Evolutionary conservation across 2,113 vertebrate genomes (phyloP).

Genomic region (Clarias magur): DNA sequence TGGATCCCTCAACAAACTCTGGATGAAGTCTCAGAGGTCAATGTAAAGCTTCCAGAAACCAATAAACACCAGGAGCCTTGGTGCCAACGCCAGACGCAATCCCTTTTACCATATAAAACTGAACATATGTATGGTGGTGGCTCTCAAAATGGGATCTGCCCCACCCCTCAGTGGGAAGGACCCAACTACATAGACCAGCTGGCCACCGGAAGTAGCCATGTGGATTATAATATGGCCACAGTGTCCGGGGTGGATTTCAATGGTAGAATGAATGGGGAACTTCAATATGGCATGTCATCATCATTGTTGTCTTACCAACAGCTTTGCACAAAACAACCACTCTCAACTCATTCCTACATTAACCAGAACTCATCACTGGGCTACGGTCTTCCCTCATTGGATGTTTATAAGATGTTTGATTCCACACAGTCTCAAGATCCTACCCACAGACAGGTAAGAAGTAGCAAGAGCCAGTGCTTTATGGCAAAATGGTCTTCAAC

Average conservation of each 20-base stretch:
- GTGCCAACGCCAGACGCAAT: slow-evolving; percentile 36
- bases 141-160: not conserved
- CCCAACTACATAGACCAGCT: slow-evolving; percentile 43
- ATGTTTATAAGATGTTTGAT: slow-evolving; percentile 57
- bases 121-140: not conserved
- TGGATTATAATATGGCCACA: slow-evolving; percentile 41
- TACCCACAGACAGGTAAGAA: slow-evolving; percentile 62
- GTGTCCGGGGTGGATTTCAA: slow-evolving; percentile 27
- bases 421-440: slow-evolving; percentile 41
- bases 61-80: slow-evolving; percentile 45
- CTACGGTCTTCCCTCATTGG: slow-evolving; percentile 54
- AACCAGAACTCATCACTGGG: slow-evolving; percentile 56
- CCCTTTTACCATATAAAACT: not conserved
- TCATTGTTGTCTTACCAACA: slow-evolving; percentile 38
- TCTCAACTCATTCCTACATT: slow-evolving; percentile 46
- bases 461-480: not conserved
- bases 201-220: not conserved
- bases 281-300: slow-evolving; percentile 38
- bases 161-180: slow-evolving; percentile 3
- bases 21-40: slow-evolving; percentile 33
- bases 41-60: slow-evolving; percentile 22
- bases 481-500: not conserved
- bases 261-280: slow-evolving; percentile 9
- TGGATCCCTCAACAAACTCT: slow-evolving; percentile 52
- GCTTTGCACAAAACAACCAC: slow-evolving; percentile 45